Evolutionary conservation across 2,797 vertebrate genomes (phyloP).

Genomic region (Eulemur rubriventer): DNA sequence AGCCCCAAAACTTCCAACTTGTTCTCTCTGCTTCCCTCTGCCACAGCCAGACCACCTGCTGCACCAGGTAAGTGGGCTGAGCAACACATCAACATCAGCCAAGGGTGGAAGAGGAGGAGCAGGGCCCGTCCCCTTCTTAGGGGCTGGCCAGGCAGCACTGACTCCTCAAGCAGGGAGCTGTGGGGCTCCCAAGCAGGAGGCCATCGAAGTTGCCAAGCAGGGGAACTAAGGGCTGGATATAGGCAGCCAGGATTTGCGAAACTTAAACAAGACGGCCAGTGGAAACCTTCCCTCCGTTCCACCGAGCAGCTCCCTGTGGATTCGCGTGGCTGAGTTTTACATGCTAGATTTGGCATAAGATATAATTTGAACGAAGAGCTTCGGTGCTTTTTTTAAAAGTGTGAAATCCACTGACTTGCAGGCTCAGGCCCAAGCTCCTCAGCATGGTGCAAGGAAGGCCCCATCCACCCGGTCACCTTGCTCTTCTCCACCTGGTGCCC

Average conservation of each 20-base stretch:
- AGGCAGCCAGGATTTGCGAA: background rate
- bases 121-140: background rate
- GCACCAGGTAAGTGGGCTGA: background rate
- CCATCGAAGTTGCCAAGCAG: background rate
- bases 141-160: background rate
- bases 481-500: background rate
- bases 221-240: background rate
- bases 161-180: background rate
- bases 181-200: background rate
- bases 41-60: background rate
- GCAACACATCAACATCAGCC: background rate
- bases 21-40: background rate
- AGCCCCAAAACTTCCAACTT: background rate
- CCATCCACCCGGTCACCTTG: background rate
- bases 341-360: background rate
- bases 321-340: background rate
- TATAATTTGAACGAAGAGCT: slow-evolving; percentile 26
- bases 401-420: background rate
- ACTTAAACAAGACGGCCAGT: background rate
- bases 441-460: background rate
- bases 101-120: background rate
- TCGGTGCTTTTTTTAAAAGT: background rate
- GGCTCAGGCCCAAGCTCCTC: background rate
- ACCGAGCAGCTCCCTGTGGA: background rate
- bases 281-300: background rate